Evolutionary conservation across 2,113 vertebrate species (phyloP), one percentile per base, ranked within the genome.

Genomic region (Zootoca vivipara): DNA sequence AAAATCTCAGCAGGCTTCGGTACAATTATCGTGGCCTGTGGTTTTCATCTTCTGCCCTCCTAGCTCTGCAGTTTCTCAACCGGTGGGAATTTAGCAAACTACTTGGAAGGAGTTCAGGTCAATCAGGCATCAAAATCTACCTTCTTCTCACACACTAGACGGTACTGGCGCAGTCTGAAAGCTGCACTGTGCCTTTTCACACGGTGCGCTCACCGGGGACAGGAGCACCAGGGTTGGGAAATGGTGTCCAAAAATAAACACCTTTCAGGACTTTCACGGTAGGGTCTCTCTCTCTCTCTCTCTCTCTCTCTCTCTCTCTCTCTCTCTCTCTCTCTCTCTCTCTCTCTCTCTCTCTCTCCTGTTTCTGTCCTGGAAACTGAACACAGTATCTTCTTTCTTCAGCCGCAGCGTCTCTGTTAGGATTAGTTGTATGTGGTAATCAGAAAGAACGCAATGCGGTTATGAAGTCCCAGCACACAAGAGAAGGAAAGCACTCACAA

Each of bases 1-100:
- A 95, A 97, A 97, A 97, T 98, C 98, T 98, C 98, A 95, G 97
- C 97, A 98, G 98, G 95, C 97, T 96, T 96, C 95, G 91, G 96
- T 97, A 98, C 98, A 98, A 98, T 98, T 98, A 98, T 96, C 79
- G 15, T 88, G 84, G 96, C 96, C 97, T 97, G 97, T 90, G 81
- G 94, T 97, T 97, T 97, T 97, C 97, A 97, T 98, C 97, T 96
- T 91, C 95, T 96, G 96, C 97, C 94, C 97, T 97, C 96, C 96
- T 96, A 96, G 96, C 95, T 95, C 96, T 90, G 94, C 97, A 96
- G 95, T 95, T 91, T 86, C 77, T 52, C 93, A 93, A 93, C 96
- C 97, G 30, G 95, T 96, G 98, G 98, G 98, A 97, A 97, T 97
- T 97, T 92, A 91, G 74, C 91, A 89, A 95, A 95, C 95, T 96